Evolutionary conservation across 2,113 vertebrate species (phyloP).

Genomic region (Eclectus roratus): DNA sequence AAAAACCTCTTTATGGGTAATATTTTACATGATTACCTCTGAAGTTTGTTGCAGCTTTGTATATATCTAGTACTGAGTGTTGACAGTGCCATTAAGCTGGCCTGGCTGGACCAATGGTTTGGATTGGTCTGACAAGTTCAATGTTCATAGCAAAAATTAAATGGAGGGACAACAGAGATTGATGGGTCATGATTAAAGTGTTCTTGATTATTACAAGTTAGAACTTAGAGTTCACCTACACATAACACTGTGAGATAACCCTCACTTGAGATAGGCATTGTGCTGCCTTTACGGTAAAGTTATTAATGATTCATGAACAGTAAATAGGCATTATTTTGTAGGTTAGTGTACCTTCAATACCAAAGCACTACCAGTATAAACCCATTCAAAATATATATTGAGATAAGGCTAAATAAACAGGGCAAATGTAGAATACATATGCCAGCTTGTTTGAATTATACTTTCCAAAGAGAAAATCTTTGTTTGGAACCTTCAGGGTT

Average conservation of each 20-base stretch:
- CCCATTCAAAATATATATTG: background rate
- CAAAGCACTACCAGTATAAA: background rate
- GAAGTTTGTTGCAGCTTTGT: background rate
- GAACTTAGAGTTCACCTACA: background rate
- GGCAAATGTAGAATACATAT: background rate
- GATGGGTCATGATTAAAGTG: background rate
- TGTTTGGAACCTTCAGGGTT: background rate
- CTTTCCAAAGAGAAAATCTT: background rate
- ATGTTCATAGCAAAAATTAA: background rate
- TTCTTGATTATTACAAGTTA: background rate
- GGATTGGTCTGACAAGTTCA: background rate
- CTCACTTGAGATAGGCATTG: background rate
- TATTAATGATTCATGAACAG: conserved; percentile 8
- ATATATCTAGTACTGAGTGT: background rate
- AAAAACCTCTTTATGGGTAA: background rate
- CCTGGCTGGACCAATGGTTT: background rate
- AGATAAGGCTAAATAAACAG: conserved; percentile 7
- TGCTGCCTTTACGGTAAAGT: background rate
- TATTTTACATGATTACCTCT: background rate
- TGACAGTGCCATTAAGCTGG: background rate
- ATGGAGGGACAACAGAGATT: background rate
- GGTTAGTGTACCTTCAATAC: background rate
- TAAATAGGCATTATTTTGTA: background rate
- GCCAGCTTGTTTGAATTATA: background rate
- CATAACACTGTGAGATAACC: background rate